Conservation (phyloP, 1,140 invertebrate genomes). For the Catajapyx aquilonaris region DNA sequence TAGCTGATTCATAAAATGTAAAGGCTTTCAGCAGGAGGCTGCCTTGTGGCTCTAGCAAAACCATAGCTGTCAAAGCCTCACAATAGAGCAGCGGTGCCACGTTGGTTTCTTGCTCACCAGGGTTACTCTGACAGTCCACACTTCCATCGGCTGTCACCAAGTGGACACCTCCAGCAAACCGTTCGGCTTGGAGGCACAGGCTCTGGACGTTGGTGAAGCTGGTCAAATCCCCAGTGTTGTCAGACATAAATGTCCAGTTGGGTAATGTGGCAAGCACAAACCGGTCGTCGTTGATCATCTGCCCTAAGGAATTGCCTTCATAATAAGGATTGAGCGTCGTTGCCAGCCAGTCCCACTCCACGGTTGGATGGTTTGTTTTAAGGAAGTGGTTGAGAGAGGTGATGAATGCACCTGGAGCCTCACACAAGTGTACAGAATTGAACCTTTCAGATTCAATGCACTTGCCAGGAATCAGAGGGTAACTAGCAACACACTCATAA, state of each 20-base stretch:
- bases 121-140: conserved; percentile 60
- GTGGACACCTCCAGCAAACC: too few species aligned
- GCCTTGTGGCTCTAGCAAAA: conserved; percentile 47
- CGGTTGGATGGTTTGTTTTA: conserved; percentile 17
- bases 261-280: conserved; percentile 54
- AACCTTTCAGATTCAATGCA: conserved; percentile 24
- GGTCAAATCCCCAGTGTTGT: conserved; percentile 67
- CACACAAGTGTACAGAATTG: conserved; percentile 67
- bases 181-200: conserved; percentile 25
- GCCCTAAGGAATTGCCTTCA: conserved; percentile 49
- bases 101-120: conserved; percentile 61
- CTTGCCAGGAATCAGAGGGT: conserved; percentile 32
- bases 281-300: conserved; percentile 65
- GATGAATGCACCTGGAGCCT: conserved; percentile 86
- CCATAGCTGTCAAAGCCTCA: conserved; percentile 54
- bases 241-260: conserved; percentile 68
- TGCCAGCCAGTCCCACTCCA: conserved; percentile 63
- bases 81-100: conserved; percentile 59
- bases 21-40: conserved; percentile 80
- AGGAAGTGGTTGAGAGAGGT: conserved; percentile 73
- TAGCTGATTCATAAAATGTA: conserved; percentile 65
- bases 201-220: conserved; percentile 35
- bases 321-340: conserved; percentile 79
- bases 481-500: conserved; percentile 56
- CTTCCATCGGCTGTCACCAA: conserved; percentile 92